These are phyloP conservation scores for Alviniconcha marisindica DNA, from an alignment of 1,140 invertebrate species.

Conservation along the genomic window DNA sequence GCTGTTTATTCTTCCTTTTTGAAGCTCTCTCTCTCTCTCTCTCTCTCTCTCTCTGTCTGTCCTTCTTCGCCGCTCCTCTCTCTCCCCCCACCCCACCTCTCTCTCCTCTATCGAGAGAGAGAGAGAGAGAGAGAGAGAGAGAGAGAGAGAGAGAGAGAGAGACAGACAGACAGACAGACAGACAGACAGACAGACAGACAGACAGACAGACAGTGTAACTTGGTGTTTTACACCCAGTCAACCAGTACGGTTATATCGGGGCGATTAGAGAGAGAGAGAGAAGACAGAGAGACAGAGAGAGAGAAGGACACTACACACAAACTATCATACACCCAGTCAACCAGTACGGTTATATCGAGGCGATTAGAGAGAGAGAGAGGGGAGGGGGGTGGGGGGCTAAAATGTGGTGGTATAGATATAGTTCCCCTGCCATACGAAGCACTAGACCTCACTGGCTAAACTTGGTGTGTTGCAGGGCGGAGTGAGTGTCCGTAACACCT, in stretches of 20 bases:
- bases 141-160: constrained; percentile 2
- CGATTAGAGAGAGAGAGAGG: no score
- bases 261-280: not conserved
- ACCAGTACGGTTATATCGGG: not conserved
- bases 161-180: not conserved
- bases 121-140: not conserved
- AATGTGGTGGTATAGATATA: not conserved
- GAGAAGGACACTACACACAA: no score
- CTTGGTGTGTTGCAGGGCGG: not conserved
- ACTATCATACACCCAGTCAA: not conserved
- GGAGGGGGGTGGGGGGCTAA: no score
- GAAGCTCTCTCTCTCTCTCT: no score
- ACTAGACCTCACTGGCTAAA: no score
- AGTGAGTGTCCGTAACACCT: not conserved
- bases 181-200: not conserved
- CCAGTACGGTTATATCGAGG: not conserved
- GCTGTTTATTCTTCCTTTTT: no score
- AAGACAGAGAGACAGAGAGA: not conserved
- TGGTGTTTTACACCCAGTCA: not conserved
- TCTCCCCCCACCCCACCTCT: no score
- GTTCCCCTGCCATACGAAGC: not conserved
- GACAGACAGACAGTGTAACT: not conserved
- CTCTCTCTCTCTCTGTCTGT: no score
- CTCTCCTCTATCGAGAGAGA: no score
- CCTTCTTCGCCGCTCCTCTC: no score